These are phyloP conservation scores for Poecilia gillii DNA, from an alignment of 2,797 vertebrate genomes.

Conservation along the genomic window DNA sequence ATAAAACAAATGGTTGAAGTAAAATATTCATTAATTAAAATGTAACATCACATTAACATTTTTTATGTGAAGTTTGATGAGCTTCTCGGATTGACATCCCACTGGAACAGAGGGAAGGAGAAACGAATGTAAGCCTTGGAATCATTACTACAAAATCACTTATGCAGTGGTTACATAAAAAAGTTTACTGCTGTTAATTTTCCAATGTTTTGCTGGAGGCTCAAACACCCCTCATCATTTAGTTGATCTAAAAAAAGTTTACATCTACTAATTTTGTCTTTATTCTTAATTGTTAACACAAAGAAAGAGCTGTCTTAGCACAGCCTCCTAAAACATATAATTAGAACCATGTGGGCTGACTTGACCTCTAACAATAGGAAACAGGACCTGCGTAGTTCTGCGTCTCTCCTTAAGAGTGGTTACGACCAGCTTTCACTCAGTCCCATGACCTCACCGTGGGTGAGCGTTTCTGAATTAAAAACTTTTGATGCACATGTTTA, in stretches of 20 bases:
- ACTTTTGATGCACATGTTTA: constrained; percentile 7
- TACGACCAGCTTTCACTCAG: constrained; percentile 18
- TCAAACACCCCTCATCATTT: not conserved
- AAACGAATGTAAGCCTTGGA: not conserved
- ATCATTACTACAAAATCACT: not conserved
- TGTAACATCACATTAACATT: not conserved
- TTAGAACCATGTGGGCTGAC: constrained; percentile 41
- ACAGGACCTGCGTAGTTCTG: constrained; percentile 63
- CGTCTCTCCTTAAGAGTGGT: constrained; percentile 23
- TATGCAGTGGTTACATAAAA: not conserved
- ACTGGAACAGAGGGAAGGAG: not conserved
- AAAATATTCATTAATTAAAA: not conserved
- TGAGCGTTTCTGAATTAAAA: constrained; percentile 10
- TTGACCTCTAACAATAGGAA: constrained; percentile 56
- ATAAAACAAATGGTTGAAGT: not conserved
- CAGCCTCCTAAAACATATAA: constrained; percentile 16
- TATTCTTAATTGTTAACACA: not conserved
- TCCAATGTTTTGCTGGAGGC: not conserved
- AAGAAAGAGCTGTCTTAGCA: not conserved
- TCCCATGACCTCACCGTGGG: constrained; percentile 11
- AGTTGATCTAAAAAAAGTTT: not conserved
- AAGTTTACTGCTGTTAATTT: not conserved
- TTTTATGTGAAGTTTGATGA: not conserved
- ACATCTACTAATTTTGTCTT: not conserved
- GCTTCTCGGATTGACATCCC: not conserved